Evolutionary conservation across 2,797 vertebrate genomes (phyloP).

Genomic region (Gallinago stenura): DNA sequence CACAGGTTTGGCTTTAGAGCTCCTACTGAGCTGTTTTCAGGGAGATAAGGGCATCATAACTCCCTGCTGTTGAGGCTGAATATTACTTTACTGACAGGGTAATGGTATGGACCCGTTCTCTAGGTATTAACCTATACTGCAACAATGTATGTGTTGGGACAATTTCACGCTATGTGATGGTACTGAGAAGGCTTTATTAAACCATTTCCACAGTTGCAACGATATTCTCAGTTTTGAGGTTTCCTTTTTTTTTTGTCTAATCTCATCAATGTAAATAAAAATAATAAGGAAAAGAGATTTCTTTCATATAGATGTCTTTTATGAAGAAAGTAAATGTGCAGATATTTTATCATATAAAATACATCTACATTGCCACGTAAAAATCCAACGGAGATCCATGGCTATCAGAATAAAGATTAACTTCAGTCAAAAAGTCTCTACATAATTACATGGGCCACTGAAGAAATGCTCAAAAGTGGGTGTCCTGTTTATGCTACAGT

Average conservation of each 20-base stretch:
- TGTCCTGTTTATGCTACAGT: not conserved
- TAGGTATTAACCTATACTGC: not conserved
- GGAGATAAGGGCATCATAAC: slow-evolving; percentile 33
- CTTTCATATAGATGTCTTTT: not conserved
- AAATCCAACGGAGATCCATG: not conserved
- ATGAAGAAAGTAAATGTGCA: not conserved
- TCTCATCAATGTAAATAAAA: not conserved
- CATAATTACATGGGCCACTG: not conserved
- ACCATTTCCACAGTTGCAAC: not conserved
- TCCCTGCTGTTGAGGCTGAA: not conserved
- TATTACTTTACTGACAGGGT: slow-evolving; percentile 2
- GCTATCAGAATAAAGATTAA: not conserved
- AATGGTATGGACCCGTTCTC: not conserved
- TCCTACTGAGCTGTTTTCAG: slow-evolving; percentile 12
- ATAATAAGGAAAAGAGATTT: not conserved
- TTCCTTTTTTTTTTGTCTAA: not conserved
- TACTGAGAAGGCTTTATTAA: not conserved
- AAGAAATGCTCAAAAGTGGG: not conserved
- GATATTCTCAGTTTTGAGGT: not conserved
- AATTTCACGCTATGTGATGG: slow-evolving; percentile 9
- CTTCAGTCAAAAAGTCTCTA: not conserved
- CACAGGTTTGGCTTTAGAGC: not conserved
- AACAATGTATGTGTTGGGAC: not conserved
- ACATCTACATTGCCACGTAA: not conserved
- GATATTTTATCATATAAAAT: not conserved